Conservation (phyloP, 2,113 vertebrate species). For the Lophotis ruficrista region DNA sequence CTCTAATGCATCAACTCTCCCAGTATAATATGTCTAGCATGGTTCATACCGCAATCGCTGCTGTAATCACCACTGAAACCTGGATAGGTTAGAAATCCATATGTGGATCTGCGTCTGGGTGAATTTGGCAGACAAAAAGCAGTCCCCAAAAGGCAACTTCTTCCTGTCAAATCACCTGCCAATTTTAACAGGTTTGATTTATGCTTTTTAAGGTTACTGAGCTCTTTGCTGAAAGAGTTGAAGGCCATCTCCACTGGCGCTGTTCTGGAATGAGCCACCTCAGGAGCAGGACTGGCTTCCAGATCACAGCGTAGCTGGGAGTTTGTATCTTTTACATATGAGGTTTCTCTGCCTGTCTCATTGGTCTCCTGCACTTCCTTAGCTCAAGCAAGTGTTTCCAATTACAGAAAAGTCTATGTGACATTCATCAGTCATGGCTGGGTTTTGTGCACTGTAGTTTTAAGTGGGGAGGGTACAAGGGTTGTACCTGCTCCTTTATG, state of each 20-base stretch:
- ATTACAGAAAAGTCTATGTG: neutral
- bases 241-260: neutral
- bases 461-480: fast-evolving
- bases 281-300: neutral
- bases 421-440: neutral
- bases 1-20: slow-evolving; percentile 4
- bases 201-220: slow-evolving; percentile 33
- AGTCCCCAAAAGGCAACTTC: slow-evolving; percentile 12
- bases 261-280: neutral
- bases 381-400: neutral
- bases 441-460: neutral
- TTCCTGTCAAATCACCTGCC: slow-evolving; percentile 26
- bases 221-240: slow-evolving; percentile 6
- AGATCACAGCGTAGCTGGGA: neutral
- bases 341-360: neutral
- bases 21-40: slow-evolving; percentile 20
- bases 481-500: neutral
- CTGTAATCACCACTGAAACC: slow-evolving; percentile 39
- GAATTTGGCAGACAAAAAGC: slow-evolving; percentile 46
- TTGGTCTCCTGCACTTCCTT: neutral
- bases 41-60: slow-evolving; percentile 6
- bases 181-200: slow-evolving; percentile 34
- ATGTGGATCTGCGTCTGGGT: neutral
- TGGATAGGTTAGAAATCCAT: slow-evolving; percentile 41
- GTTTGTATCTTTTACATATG: neutral